A percentile compares a stretch with the other conserved stretches of the same genome.
These are phyloP conservation scores for Picathartes gymnocephalus DNA, from an alignment of 2,113 vertebrate genomes.

Conservation along the genomic window DNA sequence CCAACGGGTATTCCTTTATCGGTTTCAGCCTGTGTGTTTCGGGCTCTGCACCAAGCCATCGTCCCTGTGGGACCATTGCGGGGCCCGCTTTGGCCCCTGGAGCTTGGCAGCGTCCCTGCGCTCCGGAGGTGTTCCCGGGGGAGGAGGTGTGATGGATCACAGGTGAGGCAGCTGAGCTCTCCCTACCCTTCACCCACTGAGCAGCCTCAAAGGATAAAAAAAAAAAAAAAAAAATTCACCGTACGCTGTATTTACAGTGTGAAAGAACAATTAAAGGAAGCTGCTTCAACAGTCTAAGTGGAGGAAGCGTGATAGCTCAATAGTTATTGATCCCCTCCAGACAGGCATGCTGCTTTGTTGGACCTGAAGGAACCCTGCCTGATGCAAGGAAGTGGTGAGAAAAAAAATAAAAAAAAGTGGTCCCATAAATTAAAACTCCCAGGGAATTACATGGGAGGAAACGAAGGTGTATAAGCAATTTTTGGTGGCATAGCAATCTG, in stretches of 20 bases:
- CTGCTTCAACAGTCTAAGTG: neutral
- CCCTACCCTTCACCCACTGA: neutral
- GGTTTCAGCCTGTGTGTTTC: neutral
- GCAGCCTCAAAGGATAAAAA: neutral
- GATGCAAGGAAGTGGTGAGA: neutral
- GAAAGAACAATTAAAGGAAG: slow-evolving; percentile 15
- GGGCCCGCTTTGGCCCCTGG: neutral
- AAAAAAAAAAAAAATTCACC: neutral
- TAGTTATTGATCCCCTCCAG: neutral
- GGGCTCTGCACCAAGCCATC: neutral
- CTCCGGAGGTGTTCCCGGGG: neutral
- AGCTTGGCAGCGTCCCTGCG: fast-evolving
- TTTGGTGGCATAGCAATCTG: neutral
- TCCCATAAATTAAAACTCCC: neutral
- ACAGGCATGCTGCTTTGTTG: neutral
- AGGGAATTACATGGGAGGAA: neutral
- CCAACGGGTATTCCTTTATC: fast-evolving
- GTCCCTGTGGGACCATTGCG: fast-evolving
- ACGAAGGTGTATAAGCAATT: neutral
- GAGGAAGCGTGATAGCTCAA: neutral
- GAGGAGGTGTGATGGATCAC: neutral
- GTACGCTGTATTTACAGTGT: neutral
- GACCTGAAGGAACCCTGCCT: neutral
- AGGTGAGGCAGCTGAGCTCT: neutral
- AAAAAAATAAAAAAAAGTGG: neutral